Evolutionary conservation across 2,113 vertebrate genomes (phyloP), one percentile per base, ranked within the genome.

Genomic region (Carassius carassius): DNA sequence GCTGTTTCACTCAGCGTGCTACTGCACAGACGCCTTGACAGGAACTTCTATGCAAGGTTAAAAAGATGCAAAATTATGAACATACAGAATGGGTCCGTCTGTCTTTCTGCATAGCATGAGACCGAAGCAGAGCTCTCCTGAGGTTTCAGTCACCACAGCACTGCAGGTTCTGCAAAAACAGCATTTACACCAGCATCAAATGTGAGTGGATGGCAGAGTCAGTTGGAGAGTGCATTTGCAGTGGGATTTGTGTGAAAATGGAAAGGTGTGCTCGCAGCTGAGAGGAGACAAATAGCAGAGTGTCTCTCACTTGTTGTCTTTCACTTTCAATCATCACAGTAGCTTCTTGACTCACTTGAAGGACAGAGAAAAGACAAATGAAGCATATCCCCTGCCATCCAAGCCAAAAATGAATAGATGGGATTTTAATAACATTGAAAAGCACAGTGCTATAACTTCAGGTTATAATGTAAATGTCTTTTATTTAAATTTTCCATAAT

Each of bases 21-120:
- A 37, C 70, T 12, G 58, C 78, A 72, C 47, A 69, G 81, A 77
- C n/a, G 49, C 41, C 78, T 35, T 86, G 87, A 90, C 89, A 88
- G 85, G 74, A 86, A 32, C 81, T 58, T 47, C 67, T 37, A 80
- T 32, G 54, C 76, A 78, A 87, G 89, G 89, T 90, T 88, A 90
- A 90, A 23, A 77, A 84, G 77, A 90, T 88, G 85, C 87, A 88
- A 83, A 89, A 86, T 89, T 85, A 88, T 81, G 81, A 83, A 32
- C 21, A 23, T 35, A 62, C 51, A 78, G 35, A 54, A 60, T 19
- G 63, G 70, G 19, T 47, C 67, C 35, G 67, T 62, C 25, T 84
- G 58, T 83, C 35, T 72, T 44, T 80, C 77, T 49, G 78, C 78
- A 11, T 32, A 29, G 79, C 79, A 32, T 67, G 25, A 44, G 25